Evolutionary conservation across 2,888 invertebrate species (phyloP), one percentile per base, ranked within the genome.

Genomic region (Acanthosepion lycidas): DNA sequence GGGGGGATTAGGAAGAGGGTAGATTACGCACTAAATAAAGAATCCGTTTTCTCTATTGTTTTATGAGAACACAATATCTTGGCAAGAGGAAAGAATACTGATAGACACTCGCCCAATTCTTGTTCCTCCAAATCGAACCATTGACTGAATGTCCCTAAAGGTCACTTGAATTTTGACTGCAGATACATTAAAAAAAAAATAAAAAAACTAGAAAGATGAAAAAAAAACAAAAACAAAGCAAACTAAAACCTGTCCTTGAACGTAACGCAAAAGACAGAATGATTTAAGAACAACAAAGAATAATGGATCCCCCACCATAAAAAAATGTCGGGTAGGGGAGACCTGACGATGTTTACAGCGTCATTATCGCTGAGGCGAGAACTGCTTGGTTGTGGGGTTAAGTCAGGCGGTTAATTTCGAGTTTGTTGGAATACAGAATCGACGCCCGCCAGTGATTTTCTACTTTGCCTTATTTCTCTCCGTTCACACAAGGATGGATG

Each of bases 161-260:
- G 78, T 78, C 78, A 78, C 78, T 78, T 78, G 78, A 78, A n/a
- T n/a, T 78, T 78, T 78, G 78, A 78, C n/a, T n/a, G 78, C n/a
- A n/a, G n/a, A 78, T n/a, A 4, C 3, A n/a, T n/a, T n/a, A n/a
- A 15, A n/a, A 5, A n/a, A 78, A 12, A 78, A 78, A 4, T 15
- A n/a, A n/a, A 9, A n/a, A n/a, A n/a, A n/a, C n/a, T n/a, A n/a
- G n/a, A n/a, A n/a, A n/a, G n/a, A n/a, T n/a, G n/a, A n/a, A n/a
- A n/a, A n/a, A n/a, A n/a, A n/a, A n/a, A n/a, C n/a, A n/a, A n/a
- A n/a, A n/a, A n/a, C n/a, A n/a, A n/a, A 78, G 9, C n/a, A 33
- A 78, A 78, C 78, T n/a, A 78, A 78, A 78, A 78, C 18, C 59
- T 59, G 23, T 23, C 59, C 59, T 59, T 78, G 15, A 78, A 78